phyloP scores from a whole-genome alignment of 2,113 vertebrate genomes.

The Lophochroa leadbeateri region DNA sequence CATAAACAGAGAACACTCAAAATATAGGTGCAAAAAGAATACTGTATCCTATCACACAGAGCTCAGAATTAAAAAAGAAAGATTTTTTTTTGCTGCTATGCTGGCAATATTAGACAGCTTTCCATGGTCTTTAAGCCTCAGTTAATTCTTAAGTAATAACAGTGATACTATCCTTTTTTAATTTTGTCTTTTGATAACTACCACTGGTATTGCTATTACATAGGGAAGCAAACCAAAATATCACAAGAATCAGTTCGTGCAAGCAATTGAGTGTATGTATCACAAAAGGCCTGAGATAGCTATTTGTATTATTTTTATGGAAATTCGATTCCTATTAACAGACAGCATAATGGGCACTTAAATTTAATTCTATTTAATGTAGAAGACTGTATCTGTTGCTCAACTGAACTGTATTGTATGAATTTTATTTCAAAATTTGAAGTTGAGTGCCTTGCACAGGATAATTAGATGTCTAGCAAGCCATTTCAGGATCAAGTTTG shows the following conservation, averaged over 20 bases:
- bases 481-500: neutral
- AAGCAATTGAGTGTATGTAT: neutral
- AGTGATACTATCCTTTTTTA: neutral
- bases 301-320: neutral
- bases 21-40: neutral
- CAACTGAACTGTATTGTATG: neutral
- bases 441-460: neutral
- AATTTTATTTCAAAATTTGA: neutral
- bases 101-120: neutral
- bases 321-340: neutral
- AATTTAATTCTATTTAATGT: neutral
- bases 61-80: neutral
- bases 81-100: neutral
- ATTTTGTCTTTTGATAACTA: neutral
- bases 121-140: neutral
- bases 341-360: neutral
- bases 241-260: neutral
- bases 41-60: neutral
- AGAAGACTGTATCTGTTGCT: neutral
- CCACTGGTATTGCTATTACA: neutral
- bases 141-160: neutral
- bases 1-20: neutral
- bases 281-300: neutral
- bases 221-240: neutral
- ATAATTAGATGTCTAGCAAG: neutral